phyloP scores from a whole-genome alignment of 2,888 invertebrate species.

The Epistrophe grossulariae region DNA sequence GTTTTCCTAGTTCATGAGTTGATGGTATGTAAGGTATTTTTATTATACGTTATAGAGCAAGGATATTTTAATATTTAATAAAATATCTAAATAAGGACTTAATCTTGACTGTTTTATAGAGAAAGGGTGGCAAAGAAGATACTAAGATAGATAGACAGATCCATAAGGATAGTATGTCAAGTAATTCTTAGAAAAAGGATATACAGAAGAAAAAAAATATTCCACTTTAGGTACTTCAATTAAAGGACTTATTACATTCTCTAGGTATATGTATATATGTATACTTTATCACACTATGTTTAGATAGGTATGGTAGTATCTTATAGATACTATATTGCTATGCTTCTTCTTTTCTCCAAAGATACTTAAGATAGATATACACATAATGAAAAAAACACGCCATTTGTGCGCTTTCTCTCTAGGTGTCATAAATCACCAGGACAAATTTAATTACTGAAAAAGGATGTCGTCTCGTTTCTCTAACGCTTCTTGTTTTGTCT shows the following conservation, averaged over 20 bases:
- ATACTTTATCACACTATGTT: neutral
- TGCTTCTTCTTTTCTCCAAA: neutral
- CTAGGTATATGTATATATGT: no score
- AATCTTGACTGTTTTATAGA: slow-evolving; percentile 23
- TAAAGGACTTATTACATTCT: slow-evolving; percentile 73
- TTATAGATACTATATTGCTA: slow-evolving; percentile 36
- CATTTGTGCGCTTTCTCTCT: slow-evolving; percentile 72
- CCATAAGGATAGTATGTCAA: slow-evolving; percentile 36
- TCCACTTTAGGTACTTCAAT: slow-evolving; percentile 69
- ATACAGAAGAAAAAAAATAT: slow-evolving; percentile 18
- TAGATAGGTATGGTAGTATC: neutral
- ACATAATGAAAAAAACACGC: slow-evolving; percentile 75
- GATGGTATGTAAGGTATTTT: neutral
- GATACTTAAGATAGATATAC: slow-evolving; percentile 73
- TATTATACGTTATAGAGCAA: neutral
- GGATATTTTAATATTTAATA: slow-evolving; percentile 73
- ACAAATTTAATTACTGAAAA: slow-evolving; percentile 78
- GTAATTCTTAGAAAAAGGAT: slow-evolving; percentile 6
- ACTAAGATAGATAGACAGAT: slow-evolving; percentile 12
- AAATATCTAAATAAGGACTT: slow-evolving; percentile 62
- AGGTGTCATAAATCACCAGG: slow-evolving; percentile 78
- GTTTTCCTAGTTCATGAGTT: neutral
- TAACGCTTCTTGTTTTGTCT: slow-evolving; percentile 5
- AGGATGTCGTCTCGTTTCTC: slow-evolving; percentile 74
- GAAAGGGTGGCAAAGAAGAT: neutral